phyloP scores from a whole-genome alignment of 2,797 vertebrate species.

The Schizothorax lantsangensis region DNA sequence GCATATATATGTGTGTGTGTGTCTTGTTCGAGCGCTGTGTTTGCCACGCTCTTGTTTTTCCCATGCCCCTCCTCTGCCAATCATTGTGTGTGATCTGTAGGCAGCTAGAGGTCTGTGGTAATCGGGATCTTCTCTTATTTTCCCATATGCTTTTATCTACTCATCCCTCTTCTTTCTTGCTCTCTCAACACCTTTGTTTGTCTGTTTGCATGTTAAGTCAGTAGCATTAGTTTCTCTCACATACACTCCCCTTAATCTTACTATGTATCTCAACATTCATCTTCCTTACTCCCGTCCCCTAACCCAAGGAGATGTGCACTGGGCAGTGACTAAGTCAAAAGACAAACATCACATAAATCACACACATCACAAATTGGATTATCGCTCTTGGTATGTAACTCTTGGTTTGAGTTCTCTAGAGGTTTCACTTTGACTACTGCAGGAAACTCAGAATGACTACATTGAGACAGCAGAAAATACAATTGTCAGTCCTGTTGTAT shows the following conservation, averaged over 20 bases:
- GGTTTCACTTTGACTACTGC: neutral
- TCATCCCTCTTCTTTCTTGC: slow-evolving; percentile 52
- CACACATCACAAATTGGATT: neutral
- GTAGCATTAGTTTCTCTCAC: slow-evolving; percentile 44
- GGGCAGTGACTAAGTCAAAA: slow-evolving; percentile 51
- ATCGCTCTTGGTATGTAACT: neutral
- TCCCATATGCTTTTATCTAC: slow-evolving; percentile 67
- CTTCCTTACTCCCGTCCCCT: slow-evolving; percentile 41
- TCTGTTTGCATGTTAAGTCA: slow-evolving; percentile 53
- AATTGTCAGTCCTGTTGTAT: too few species aligned
- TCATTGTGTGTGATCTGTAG: slow-evolving; percentile 96
- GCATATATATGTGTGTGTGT: slow-evolving; percentile 27
- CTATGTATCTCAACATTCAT: slow-evolving; percentile 21
- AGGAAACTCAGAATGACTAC: neutral
- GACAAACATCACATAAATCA: neutral
- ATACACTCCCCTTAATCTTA: slow-evolving; percentile 31
- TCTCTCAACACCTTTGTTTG: slow-evolving; percentile 61
- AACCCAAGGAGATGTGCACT: slow-evolving; percentile 64
- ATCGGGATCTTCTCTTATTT: slow-evolving; percentile 81
- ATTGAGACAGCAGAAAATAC: neutral
- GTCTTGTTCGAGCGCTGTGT: slow-evolving; percentile 59
- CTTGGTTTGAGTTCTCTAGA: neutral
- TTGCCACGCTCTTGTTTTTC: slow-evolving; percentile 76
- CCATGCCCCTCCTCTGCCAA: slow-evolving; percentile 88
- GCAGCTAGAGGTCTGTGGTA: slow-evolving; percentile 92